Conservation (phyloP, 2,888 invertebrate species). For the Rhorus exstirpatorius region DNA sequence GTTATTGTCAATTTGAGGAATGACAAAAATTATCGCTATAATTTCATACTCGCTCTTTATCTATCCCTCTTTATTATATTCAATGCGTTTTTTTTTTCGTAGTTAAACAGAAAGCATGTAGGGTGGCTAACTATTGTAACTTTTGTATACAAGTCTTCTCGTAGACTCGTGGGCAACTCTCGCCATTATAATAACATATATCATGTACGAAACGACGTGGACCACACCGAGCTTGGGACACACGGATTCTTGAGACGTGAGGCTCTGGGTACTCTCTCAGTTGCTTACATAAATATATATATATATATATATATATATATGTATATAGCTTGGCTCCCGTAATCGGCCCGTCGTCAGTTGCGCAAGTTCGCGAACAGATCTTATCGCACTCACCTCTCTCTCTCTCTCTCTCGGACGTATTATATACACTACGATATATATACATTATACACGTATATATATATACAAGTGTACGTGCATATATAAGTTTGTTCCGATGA, state of each 20-base stretch:
- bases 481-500: background rate
- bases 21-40: background rate
- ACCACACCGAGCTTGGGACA: slow-evolving; percentile 13
- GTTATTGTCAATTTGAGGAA: slow-evolving; percentile 7
- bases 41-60: slow-evolving; percentile 18
- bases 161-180: slow-evolving; percentile 5
- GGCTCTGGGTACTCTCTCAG: background rate
- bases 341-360: slow-evolving; percentile 72
- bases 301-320: background rate
- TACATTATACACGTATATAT: background rate
- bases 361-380: slow-evolving; percentile 62
- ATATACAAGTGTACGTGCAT: background rate
- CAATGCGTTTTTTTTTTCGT: background rate
- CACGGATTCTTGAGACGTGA: slow-evolving; percentile 11
- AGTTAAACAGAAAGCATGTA: background rate
- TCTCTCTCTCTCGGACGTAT: slow-evolving; percentile 33
- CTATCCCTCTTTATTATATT: background rate
- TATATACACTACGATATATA: slow-evolving; percentile 13
- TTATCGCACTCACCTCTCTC: slow-evolving; percentile 65
- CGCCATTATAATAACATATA: slow-evolving; percentile 3
- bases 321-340: slow-evolving; percentile 61
- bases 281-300: background rate
- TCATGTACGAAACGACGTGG: slow-evolving; percentile 1
- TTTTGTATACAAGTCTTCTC: slow-evolving; percentile 6
- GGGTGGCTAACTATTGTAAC: slow-evolving; percentile 48